Conservation (phyloP, 2,888 invertebrate genomes). For the Petrolisthes manimaculis region DNA sequence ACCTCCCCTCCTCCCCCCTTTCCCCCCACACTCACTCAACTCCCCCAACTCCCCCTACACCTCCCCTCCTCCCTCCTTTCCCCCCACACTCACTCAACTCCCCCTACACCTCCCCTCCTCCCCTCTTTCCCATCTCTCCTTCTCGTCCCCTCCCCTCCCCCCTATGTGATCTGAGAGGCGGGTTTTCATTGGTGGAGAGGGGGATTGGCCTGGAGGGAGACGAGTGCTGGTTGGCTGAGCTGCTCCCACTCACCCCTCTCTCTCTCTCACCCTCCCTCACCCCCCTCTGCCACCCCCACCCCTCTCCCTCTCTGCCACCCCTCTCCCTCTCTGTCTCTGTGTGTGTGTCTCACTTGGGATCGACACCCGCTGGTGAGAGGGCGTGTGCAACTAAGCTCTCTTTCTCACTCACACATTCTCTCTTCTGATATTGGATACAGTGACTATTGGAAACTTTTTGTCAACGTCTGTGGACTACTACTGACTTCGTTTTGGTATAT, state of each 20-base stretch:
- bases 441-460: no score
- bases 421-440: no score
- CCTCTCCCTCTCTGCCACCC: neutral
- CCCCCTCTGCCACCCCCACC: neutral
- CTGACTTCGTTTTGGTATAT: no score
- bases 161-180: constrained; percentile 17
- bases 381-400: no score
- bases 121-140: neutral
- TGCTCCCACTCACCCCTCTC: neutral
- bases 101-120: constrained; percentile 12
- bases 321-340: no score
- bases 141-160: neutral
- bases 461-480: no score
- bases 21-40: constrained; percentile 22
- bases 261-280: constrained; percentile 1
- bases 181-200: constrained; percentile 31
- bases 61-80: constrained; percentile 23
- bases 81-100: no score
- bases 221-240: constrained; percentile 19
- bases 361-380: no score
- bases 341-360: no score
- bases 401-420: no score
- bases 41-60: constrained; percentile 18
- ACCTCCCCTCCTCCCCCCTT: neutral
- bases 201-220: constrained; percentile 23